phyloP scores from a whole-genome alignment of 2,888 invertebrate genomes.

The Gortyna flavago region DNA sequence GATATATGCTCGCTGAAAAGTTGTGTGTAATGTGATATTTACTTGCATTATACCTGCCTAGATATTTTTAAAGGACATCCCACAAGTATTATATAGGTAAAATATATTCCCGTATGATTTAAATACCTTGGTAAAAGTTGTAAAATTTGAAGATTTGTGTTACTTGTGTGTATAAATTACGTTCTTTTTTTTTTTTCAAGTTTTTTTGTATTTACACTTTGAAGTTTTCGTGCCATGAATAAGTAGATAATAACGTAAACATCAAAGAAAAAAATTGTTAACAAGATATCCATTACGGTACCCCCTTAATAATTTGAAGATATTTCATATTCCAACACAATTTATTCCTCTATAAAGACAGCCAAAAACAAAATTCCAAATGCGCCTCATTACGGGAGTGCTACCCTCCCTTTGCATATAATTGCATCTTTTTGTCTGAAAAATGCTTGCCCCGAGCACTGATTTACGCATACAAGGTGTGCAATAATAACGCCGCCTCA shows the following conservation, averaged over 20 bases:
- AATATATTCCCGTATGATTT: neutral
- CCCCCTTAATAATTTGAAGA: slow-evolving; percentile 30
- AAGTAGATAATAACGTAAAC: neutral
- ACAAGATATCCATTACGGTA: slow-evolving; percentile 4
- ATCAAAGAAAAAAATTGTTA: slow-evolving; percentile 33
- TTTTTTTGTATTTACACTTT: slow-evolving; percentile 1
- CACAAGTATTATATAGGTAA: neutral
- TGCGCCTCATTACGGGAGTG: slow-evolving; percentile 79
- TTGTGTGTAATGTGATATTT: neutral
- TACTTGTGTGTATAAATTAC: too few species aligned
- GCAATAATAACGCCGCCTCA: slow-evolving; percentile 88
- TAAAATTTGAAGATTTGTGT: neutral
- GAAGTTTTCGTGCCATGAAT: slow-evolving; percentile 8
- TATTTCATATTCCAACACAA: slow-evolving; percentile 42
- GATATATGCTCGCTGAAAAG: slow-evolving; percentile 6
- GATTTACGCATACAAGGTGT: slow-evolving; percentile 91
- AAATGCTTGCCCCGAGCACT: slow-evolving; percentile 87
- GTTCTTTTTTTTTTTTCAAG: too few species aligned
- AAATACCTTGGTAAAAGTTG: neutral
- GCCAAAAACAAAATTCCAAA: slow-evolving; percentile 71
- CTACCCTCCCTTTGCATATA: slow-evolving; percentile 85
- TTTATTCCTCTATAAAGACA: slow-evolving; percentile 57
- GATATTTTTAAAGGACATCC: neutral
- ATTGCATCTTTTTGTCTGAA: slow-evolving; percentile 89
- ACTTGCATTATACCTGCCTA: neutral